Conservation (phyloP, 2,113 vertebrate species). For the Gymnogyps californianus region DNA sequence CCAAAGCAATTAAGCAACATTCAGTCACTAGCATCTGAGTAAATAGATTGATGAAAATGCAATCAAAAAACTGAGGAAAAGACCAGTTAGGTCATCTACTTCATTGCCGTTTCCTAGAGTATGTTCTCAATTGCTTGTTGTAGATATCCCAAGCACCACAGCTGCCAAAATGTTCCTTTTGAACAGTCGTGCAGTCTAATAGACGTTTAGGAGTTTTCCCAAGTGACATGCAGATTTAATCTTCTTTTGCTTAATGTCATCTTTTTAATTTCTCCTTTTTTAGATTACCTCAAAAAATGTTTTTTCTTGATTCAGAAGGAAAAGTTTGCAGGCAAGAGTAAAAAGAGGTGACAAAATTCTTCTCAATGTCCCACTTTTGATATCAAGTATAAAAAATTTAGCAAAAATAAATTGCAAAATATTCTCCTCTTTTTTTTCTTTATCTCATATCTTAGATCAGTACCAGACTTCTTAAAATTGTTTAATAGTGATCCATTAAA, state of each 20-base stretch:
- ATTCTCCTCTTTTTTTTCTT: neutral
- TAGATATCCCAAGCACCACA: neutral
- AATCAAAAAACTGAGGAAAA: neutral
- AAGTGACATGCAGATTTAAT: neutral
- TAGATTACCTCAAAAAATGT: neutral
- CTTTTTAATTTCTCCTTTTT: neutral
- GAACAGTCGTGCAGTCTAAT: neutral
- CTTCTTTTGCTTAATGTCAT: neutral
- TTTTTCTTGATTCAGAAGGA: neutral
- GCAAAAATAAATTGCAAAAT: neutral
- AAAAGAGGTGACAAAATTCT: neutral
- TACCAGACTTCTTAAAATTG: neutral
- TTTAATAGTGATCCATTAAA: neutral
- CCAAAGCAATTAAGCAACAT: slow-evolving; percentile 28
- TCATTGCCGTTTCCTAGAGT: neutral
- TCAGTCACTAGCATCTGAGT: neutral
- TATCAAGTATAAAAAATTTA: neutral
- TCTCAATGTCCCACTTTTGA: neutral
- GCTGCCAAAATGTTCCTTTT: neutral
- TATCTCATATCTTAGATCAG: neutral
- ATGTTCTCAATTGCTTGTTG: neutral
- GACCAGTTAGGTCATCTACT: neutral
- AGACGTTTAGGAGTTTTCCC: neutral
- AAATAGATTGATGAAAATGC: slow-evolving; percentile 29
- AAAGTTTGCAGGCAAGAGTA: neutral